Base-by-base conservation (phyloP, 2,888 invertebrate genomes). In the Andrena marginata region DNA sequence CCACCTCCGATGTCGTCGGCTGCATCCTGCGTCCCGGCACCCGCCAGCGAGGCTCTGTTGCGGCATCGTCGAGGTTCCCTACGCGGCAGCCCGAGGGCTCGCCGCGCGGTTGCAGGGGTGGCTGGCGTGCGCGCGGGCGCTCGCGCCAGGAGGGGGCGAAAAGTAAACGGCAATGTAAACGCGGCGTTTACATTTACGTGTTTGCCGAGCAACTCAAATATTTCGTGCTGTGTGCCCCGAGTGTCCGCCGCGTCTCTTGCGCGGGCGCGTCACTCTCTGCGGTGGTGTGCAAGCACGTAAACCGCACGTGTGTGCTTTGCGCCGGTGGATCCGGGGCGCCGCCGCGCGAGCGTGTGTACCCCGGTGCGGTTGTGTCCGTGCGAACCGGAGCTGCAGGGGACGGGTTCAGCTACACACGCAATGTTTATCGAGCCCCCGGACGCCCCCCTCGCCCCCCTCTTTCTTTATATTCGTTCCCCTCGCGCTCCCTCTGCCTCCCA, bases 151-250 rank as follows among this genome's bases (percentile, higher is more conserved):
- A 54, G 90, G 89, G 91, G 89, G 91, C 89, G 92, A 90, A 93
- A 93, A 93, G 93, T 92, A 93, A 93, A 94, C 94, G 93, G 75
- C 89, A 91, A 87, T 91, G 92, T 92, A 93, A 93, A 92, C 93
- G 90, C 88, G 85, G 91, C 91, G 94, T 93, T 94, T 94, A 93
- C 94, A 93, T 94, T 93, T 89, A 92, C 93, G 91, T 94, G 93
- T 94, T 94, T 94, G 92, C 91, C 88, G 88, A 92, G 91, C 90
- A 93, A 93, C 93, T 93, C 94, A 93, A 93, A 94, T 93, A 93
- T 93, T 93, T 93, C 93, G 93, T 90, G 85, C 87, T 80, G 90
- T 89, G 91, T 87, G 86, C 86, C 86, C 88, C 82, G 86, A 87
- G 89, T 90, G 88, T 89, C 77, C 85, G 85, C 82, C 85, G 85